Evolutionary conservation across 2,888 invertebrate genomes (phyloP).

Genomic region (Ormyrus rosae): DNA sequence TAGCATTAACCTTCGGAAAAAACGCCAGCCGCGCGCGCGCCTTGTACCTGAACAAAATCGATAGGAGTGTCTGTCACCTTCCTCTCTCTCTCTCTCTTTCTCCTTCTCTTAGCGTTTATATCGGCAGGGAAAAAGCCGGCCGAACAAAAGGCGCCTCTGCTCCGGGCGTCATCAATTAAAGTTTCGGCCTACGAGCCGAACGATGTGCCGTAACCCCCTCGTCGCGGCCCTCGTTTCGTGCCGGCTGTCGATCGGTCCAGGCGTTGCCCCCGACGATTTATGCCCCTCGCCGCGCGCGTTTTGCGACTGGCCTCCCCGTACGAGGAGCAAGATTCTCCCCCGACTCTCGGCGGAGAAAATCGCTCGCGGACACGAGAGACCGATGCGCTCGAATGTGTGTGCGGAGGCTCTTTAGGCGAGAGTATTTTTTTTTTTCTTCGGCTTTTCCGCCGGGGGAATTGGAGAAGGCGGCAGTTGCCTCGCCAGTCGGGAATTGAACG

Average conservation of each 20-base stretch:
- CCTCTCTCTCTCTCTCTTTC: constrained; percentile 5
- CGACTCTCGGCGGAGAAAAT: too few relatives aligned
- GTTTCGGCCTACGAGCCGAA: constrained; percentile 56
- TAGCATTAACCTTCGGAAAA: constrained; percentile 45
- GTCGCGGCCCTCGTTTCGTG: constrained; percentile 11
- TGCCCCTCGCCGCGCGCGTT: constrained; percentile 49
- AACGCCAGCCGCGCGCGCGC: not conserved
- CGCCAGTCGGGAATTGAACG: too few relatives aligned
- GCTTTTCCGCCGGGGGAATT: too few relatives aligned
- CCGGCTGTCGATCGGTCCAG: constrained; percentile 35
- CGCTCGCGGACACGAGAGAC: not conserved
- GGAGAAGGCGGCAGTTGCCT: too few relatives aligned
- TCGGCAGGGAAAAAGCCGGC: constrained; percentile 40
- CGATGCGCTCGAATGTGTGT: not conserved
- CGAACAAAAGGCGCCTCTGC: constrained; percentile 47
- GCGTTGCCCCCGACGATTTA: constrained; percentile 42
- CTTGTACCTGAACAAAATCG: constrained; percentile 48
- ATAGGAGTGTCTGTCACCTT: constrained; percentile 39
- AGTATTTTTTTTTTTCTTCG: too few relatives aligned
- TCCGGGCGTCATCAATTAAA: constrained; percentile 62
- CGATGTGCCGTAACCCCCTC: constrained; percentile 51
- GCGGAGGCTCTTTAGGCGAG: not conserved
- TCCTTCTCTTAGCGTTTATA: constrained; percentile 38
- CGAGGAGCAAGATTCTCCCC: too few relatives aligned
- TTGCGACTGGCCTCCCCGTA: not conserved